Conservation (phyloP, 2,888 invertebrate species). For the Malacosoma neustria region DNA sequence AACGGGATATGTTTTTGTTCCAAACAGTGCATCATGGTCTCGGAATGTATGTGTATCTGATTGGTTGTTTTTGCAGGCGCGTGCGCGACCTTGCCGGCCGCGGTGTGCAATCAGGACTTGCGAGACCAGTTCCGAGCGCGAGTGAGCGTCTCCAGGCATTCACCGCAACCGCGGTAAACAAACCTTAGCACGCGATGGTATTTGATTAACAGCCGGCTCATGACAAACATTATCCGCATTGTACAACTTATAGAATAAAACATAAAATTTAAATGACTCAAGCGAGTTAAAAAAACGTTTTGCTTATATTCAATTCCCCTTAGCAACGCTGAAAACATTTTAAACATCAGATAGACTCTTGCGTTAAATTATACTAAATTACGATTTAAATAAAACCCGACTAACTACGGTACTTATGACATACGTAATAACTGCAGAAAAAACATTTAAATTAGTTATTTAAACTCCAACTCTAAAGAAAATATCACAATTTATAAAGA, state of each 20-base stretch:
- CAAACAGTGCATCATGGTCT: constrained; percentile 36
- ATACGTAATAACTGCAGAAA: too few species aligned
- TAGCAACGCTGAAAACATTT: too few species aligned
- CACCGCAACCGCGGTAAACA: constrained; percentile 43
- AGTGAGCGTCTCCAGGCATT: constrained; percentile 13
- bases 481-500: too few species aligned
- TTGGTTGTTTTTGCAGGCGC: constrained; percentile 53
- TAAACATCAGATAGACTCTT: too few species aligned
- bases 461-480: too few species aligned
- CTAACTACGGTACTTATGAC: too few species aligned
- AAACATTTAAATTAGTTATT: too few species aligned
- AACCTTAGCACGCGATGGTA: constrained; percentile 55
- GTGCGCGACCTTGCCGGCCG: constrained; percentile 65
- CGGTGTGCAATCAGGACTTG: constrained; percentile 44
- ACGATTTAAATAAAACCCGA: too few species aligned
- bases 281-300: not conserved
- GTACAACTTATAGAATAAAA: constrained; percentile 7
- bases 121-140: constrained; percentile 48
- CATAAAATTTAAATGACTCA: too few species aligned
- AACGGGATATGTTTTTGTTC: constrained; percentile 18
- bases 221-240: not conserved
- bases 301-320: not conserved
- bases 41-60: constrained; percentile 39
- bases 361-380: too few species aligned
- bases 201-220: constrained; percentile 22